Percentiles rank a stretch among this genome's conserved stretches.
Evolutionary conservation across 2,888 invertebrate species (phyloP).

Genomic region (Geotrupes spiniger): DNA sequence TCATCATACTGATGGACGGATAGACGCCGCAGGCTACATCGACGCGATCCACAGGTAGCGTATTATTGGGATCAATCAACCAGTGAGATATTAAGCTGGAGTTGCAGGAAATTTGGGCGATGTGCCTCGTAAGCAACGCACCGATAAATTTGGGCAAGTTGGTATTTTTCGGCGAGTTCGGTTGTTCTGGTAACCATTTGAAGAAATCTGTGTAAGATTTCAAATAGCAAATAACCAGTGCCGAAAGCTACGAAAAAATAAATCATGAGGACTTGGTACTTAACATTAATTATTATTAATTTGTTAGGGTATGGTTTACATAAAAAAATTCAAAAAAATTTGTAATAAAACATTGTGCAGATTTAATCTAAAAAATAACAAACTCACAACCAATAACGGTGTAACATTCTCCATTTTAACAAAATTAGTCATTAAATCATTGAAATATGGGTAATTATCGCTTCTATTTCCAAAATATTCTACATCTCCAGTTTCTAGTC

Average conservation of each 20-base stretch:
- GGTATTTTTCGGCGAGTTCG: constrained; percentile 41
- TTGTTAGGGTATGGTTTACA: background rate
- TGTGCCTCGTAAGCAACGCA: constrained; percentile 68
- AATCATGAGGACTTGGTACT: background rate
- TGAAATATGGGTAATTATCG: constrained; percentile 63
- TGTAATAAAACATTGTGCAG: no score
- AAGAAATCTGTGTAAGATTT: constrained; percentile 65
- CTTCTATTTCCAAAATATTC: constrained; percentile 48
- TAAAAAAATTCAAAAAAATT: no score
- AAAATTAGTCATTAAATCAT: constrained; percentile 71
- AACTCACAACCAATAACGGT: constrained; percentile 67
- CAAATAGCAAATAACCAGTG: constrained; percentile 65
- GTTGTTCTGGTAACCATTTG: constrained; percentile 49
- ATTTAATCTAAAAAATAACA: constrained; percentile 2
- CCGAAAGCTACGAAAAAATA: constrained; percentile 58
- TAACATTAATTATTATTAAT: background rate
- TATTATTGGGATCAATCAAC: constrained; percentile 24
- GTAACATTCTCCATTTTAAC: constrained; percentile 63
- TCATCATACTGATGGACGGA: constrained; percentile 85
- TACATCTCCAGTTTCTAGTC: constrained; percentile 49
- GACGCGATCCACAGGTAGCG: constrained; percentile 49
- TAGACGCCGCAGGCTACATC: constrained; percentile 74
- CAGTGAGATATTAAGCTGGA: constrained; percentile 46
- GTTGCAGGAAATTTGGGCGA: constrained; percentile 67
- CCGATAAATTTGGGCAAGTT: constrained; percentile 52